Conservation (phyloP, 2,797 vertebrate genomes). For the Cryptoblepharus egeriae region DNA sequence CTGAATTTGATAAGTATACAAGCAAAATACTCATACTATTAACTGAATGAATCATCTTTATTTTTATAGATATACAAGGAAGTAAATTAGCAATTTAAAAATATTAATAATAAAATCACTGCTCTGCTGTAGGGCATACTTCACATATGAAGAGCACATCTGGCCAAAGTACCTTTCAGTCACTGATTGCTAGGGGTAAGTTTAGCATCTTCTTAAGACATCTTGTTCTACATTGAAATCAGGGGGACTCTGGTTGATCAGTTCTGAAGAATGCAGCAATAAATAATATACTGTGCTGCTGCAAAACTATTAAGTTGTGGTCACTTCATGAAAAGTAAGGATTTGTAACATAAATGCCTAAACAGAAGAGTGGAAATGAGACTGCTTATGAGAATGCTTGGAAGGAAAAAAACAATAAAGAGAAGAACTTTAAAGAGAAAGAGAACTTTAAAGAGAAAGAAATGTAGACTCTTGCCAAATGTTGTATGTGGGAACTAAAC, state of each 20-base stretch:
- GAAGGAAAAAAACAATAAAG: not conserved
- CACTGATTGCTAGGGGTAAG: not conserved
- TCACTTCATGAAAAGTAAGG: slow-evolving; percentile 37
- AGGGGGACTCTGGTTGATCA: not conserved
- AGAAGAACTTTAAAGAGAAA: not conserved
- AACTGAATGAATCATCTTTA: not conserved
- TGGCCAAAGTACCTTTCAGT: not conserved
- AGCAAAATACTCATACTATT: accelerated
- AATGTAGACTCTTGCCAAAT: not conserved
- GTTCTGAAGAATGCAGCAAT: slow-evolving; percentile 1
- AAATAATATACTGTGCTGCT: not conserved
- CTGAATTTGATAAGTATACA: not conserved
- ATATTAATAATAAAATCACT: slow-evolving; percentile 19
- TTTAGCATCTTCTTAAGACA: slow-evolving; percentile 14
- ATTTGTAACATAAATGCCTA: slow-evolving; percentile 35
- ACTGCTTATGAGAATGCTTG: not conserved
- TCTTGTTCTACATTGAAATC: slow-evolving; percentile 41
- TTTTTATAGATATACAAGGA: not conserved
- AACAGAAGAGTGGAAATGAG: not conserved
- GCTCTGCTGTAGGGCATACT: slow-evolving; percentile 4
- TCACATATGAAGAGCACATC: not conserved
- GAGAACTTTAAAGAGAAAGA: slow-evolving; percentile 8
- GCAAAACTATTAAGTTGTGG: not conserved
- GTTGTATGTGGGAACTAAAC: slow-evolving; percentile 29
- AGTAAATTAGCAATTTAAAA: not conserved